These are phyloP conservation scores for Zootermopsis nevadensis DNA, from an alignment of 2,888 invertebrate species.

Conservation along the genomic window DNA sequence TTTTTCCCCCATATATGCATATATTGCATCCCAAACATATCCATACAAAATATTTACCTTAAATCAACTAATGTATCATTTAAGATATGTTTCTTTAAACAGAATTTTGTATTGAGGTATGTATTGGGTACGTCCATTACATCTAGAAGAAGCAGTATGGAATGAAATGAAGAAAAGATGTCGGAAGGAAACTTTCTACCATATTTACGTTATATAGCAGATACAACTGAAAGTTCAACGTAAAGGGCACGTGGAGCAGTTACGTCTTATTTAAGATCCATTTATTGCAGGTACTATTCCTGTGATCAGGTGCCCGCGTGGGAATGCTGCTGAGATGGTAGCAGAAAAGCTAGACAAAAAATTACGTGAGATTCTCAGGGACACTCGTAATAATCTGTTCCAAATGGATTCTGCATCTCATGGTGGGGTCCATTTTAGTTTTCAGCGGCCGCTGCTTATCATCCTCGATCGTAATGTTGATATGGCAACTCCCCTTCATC, in stretches of 20 bases:
- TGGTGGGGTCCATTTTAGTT: slow-evolving; percentile 69
- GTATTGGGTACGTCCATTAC: too few relatives aligned
- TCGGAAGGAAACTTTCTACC: too few relatives aligned
- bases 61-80: too few relatives aligned
- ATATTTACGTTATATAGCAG: too few relatives aligned
- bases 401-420: slow-evolving; percentile 82
- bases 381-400: slow-evolving; percentile 96
- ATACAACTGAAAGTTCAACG: too few relatives aligned
- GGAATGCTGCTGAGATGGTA: slow-evolving; percentile 98
- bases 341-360: slow-evolving; percentile 97
- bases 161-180: too few relatives aligned
- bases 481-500: slow-evolving; percentile 97
- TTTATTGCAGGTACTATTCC: slow-evolving; percentile 78
- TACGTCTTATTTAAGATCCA: background rate
- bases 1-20: too few relatives aligned
- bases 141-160: too few relatives aligned
- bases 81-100: too few relatives aligned
- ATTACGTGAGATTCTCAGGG: slow-evolving; percentile 94
- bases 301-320: slow-evolving; percentile 91
- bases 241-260: background rate
- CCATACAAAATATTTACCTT: too few relatives aligned
- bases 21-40: too few relatives aligned
- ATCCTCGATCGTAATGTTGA: slow-evolving; percentile 94
- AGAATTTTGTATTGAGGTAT: too few relatives aligned
- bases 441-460: slow-evolving; percentile 92